Evolutionary conservation across 2,113 vertebrate species (phyloP).

Genomic region (Scomber japonicus): DNA sequence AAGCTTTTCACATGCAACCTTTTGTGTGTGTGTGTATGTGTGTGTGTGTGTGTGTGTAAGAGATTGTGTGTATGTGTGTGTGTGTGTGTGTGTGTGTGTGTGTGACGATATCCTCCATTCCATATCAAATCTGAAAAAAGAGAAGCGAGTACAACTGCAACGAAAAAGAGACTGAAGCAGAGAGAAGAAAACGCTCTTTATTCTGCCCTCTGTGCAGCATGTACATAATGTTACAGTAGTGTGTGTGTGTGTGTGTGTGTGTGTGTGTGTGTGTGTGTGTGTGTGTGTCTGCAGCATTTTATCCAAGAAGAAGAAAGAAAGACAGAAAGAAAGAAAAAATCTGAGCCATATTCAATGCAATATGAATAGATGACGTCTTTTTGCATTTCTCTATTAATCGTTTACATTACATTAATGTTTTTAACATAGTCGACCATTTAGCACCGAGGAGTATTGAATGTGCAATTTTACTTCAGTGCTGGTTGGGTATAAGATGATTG

Average conservation of each 20-base stretch:
- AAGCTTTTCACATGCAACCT: constrained; percentile 14
- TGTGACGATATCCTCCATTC: constrained; percentile 5
- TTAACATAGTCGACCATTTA: constrained; percentile 61
- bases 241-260: constrained; percentile 56
- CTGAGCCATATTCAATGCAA: constrained; percentile 88
- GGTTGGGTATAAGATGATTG: constrained; percentile 54
- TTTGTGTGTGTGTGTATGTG: constrained; percentile 21
- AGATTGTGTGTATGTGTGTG: too few species aligned
- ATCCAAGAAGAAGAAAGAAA: constrained; percentile 37
- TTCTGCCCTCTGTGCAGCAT: constrained; percentile 13
- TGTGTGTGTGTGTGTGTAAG: background rate
- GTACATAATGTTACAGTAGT: constrained; percentile 10
- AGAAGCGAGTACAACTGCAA: background rate
- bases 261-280: constrained; percentile 54
- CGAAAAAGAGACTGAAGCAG: background rate
- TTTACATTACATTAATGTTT: constrained; percentile 89
- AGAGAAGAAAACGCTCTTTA: background rate
- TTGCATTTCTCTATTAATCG: constrained; percentile 76
- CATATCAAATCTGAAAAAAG: constrained; percentile 45
- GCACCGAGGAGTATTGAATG: constrained; percentile 74
- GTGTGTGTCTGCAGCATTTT: constrained; percentile 68
- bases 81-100: background rate
- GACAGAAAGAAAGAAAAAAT: constrained; percentile 36
- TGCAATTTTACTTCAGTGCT: constrained; percentile 67
- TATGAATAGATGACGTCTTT: constrained; percentile 80